Evolutionary conservation across 64 coral and sea anemone genomes (phyloP).

Genomic region (Pachyseris speciosa): DNA sequence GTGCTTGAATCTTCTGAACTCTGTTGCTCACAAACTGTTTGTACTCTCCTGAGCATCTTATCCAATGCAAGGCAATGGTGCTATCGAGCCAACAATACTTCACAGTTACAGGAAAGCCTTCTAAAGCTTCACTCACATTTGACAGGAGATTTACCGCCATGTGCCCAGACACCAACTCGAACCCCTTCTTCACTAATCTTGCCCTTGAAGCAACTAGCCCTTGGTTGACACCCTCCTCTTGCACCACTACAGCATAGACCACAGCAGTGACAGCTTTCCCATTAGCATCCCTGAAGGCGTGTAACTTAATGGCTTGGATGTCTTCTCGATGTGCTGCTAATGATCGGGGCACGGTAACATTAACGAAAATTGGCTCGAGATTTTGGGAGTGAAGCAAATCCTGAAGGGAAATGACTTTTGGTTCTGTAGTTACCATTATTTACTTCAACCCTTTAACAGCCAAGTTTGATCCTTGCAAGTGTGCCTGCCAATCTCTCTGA

Average conservation of each 20-base stretch:
- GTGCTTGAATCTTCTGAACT: background rate
- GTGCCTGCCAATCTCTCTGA: too few species aligned
- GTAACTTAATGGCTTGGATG: constrained; percentile 18
- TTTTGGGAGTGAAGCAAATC: too few species aligned
- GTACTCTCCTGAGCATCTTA: background rate
- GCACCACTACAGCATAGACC: constrained; percentile 34
- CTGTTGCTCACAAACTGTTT: constrained; percentile 8
- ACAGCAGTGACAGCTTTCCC: too few species aligned
- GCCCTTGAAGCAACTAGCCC: too few species aligned
- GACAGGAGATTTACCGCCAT: background rate
- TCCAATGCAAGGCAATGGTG: background rate
- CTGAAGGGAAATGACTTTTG: too few species aligned
- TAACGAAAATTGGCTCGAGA: too few species aligned
- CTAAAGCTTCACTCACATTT: background rate
- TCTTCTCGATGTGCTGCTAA: background rate
- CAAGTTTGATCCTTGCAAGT: too few species aligned
- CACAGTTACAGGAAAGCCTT: too few species aligned
- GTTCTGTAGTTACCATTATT: too few species aligned
- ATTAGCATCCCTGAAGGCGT: too few species aligned
- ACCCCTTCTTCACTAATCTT: background rate
- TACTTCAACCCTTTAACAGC: too few species aligned
- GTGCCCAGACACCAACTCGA: constrained; percentile 1
- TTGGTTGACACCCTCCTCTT: background rate
- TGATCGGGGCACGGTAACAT: background rate
- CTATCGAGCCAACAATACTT: background rate